Conservation (phyloP, 1,140 invertebrate genomes). For the Dolichoris vasculosae region DNA sequence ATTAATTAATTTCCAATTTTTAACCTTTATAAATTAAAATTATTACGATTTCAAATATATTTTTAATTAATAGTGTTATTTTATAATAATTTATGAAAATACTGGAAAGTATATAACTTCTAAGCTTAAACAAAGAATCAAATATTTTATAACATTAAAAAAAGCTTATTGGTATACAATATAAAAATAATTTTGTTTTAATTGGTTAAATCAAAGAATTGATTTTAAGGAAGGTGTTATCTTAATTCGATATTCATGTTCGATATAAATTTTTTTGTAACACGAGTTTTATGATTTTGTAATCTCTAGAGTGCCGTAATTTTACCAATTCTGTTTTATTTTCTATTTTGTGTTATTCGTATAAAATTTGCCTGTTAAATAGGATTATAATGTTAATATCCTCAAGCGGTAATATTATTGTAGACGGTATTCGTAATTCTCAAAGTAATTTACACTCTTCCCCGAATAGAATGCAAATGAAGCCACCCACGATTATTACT, state of each 20-base stretch:
- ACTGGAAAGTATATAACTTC: no score
- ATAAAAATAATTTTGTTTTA: no score
- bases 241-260: neutral
- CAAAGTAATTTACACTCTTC: neutral
- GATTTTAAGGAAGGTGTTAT: neutral
- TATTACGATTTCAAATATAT: no score
- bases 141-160: no score
- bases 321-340: neutral
- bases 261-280: neutral
- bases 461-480: slow-evolving; percentile 29
- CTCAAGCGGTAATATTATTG: neutral
- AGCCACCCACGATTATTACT: slow-evolving; percentile 4
- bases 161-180: no score
- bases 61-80: no score
- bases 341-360: neutral
- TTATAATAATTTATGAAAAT: no score
- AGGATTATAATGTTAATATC: slow-evolving; percentile 7
- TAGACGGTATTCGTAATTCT: neutral
- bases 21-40: no score
- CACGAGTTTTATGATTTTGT: neutral
- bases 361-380: neutral
- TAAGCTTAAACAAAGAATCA: no score
- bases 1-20: no score
- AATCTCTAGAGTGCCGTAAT: neutral
- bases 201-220: no score